phyloP scores from a whole-genome alignment of 2,888 invertebrate species.

The Hololepta plana region DNA sequence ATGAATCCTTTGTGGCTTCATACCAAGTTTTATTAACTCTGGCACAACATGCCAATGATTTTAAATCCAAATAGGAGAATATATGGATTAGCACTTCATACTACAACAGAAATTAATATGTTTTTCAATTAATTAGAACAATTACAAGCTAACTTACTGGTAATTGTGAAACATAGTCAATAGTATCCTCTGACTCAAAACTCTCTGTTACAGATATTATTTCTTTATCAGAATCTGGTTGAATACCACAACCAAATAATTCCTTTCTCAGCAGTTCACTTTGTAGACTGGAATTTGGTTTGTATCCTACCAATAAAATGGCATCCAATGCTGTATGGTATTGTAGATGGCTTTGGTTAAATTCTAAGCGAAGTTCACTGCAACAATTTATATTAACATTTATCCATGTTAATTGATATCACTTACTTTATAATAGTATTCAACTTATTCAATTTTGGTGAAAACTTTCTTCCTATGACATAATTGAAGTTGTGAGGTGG shows the following conservation, averaged over 20 bases:
- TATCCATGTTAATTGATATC: too few relatives aligned
- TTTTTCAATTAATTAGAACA: not conserved
- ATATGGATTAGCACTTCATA: conserved; percentile 69
- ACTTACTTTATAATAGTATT: too few relatives aligned
- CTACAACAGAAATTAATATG: conserved; percentile 30
- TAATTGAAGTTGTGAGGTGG: conserved; percentile 41
- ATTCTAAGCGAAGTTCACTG: conserved; percentile 67
- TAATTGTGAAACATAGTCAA: conserved; percentile 1
- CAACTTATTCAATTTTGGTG: too few relatives aligned
- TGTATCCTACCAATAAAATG: conserved; percentile 51
- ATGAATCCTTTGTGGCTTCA: conserved; percentile 52
- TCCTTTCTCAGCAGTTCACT: conserved; percentile 13
- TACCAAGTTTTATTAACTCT: conserved; percentile 57
- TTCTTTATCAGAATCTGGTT: conserved; percentile 1
- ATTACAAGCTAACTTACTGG: not conserved
- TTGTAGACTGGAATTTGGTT: conserved; percentile 16
- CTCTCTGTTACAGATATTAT: conserved; percentile 1
- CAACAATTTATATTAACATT: too few relatives aligned
- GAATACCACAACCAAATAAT: not conserved
- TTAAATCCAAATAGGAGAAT: conserved; percentile 62
- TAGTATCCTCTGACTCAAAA: too few relatives aligned
- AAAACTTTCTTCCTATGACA: too few relatives aligned
- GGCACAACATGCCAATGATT: conserved; percentile 57
- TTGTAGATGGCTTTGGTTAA: conserved; percentile 60
- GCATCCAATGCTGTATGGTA: conserved; percentile 85